These are phyloP conservation scores for Diachasma alloeum DNA, from an alignment of 1,140 invertebrate genomes.

Conservation along the genomic window DNA sequence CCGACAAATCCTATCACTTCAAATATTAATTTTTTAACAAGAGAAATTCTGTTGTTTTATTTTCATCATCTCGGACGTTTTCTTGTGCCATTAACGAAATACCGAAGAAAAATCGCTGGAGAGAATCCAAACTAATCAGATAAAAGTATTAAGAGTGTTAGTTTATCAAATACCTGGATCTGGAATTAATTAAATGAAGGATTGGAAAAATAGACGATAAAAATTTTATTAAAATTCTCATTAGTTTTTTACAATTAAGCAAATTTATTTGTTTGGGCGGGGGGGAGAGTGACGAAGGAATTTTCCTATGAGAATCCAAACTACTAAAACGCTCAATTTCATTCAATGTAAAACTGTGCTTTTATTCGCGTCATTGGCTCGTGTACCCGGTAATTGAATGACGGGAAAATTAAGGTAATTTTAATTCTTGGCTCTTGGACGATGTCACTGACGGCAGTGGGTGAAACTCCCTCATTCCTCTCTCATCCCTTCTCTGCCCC, in stretches of 20 bases:
- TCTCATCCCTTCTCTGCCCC: not conserved
- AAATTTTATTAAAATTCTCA: not conserved
- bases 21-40: not conserved
- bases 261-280: not conserved
- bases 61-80: not conserved
- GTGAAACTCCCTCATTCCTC: not conserved
- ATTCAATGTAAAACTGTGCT: not conserved
- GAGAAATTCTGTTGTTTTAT: not conserved
- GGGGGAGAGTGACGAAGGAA: not conserved
- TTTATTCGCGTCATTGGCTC: not conserved
- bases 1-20: not conserved
- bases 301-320: not conserved
- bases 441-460: constrained; percentile 11
- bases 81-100: too few relatives aligned
- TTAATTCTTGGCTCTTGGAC: constrained; percentile 7
- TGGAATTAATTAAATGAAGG: too few relatives aligned
- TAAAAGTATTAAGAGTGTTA: not conserved
- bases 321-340: not conserved
- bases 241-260: not conserved
- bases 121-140: not conserved
- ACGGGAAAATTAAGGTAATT: constrained; percentile 19
- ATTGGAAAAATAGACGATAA: not conserved
- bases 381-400: constrained; percentile 14
- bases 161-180: not conserved
- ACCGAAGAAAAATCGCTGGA: too few relatives aligned